These are phyloP conservation scores for Gymnodraco acuticeps DNA, from an alignment of 2,797 vertebrate species.

Conservation along the genomic window DNA sequence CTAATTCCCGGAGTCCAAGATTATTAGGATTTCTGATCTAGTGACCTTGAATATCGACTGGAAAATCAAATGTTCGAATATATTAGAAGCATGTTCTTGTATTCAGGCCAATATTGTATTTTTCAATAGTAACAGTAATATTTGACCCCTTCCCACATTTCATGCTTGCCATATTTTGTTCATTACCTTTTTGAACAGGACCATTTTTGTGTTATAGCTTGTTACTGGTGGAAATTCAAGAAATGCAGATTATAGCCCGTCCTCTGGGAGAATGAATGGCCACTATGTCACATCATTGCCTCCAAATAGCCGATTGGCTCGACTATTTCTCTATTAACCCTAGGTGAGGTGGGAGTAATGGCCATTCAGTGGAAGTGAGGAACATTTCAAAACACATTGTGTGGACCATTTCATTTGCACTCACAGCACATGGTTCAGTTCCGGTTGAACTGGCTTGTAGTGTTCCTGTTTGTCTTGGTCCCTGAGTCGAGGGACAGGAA, in stretches of 20 bases:
- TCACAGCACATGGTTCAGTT: slow-evolving; percentile 70
- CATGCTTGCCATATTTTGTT: slow-evolving; percentile 27
- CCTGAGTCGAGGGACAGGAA: slow-evolving; percentile 54
- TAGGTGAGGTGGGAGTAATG: slow-evolving; percentile 70
- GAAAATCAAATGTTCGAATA: not conserved
- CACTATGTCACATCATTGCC: slow-evolving; percentile 60
- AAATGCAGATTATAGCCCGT: slow-evolving; percentile 55
- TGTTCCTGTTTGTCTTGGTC: slow-evolving; percentile 67
- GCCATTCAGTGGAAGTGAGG: slow-evolving; percentile 64
- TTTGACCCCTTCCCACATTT: slow-evolving; percentile 35
- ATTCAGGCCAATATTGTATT: slow-evolving; percentile 5
- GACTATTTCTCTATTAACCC: slow-evolving; percentile 69
- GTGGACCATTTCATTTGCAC: slow-evolving; percentile 68
- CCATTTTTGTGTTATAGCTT: slow-evolving; percentile 49
- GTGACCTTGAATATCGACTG: not conserved
- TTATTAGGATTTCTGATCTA: slow-evolving; percentile 8
- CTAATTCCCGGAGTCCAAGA: not conserved
- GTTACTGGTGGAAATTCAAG: slow-evolving; percentile 52
- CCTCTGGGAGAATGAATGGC: slow-evolving; percentile 56
- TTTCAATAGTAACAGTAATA: slow-evolving; percentile 28
- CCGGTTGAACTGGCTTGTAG: slow-evolving; percentile 67
- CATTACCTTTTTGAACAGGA: slow-evolving; percentile 18
- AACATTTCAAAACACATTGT: slow-evolving; percentile 76
- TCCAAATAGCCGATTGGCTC: slow-evolving; percentile 73
- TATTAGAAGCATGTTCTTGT: not conserved